Percentiles rank a stretch among this genome's conserved stretches.
phyloP scores from a whole-genome alignment of 2,888 invertebrate species.

The Drosophila flavopinicola region DNA sequence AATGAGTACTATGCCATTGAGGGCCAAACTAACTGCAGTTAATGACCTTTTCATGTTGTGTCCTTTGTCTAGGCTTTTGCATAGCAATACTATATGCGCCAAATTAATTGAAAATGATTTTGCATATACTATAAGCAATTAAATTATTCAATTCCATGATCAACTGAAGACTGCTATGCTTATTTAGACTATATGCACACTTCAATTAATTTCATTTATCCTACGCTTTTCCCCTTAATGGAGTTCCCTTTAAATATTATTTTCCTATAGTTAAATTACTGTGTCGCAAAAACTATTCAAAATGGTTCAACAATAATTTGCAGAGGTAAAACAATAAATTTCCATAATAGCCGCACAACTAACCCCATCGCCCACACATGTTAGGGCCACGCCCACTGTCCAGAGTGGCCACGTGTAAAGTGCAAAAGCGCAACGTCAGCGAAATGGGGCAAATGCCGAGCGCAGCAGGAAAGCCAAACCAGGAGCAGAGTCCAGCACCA shows the following conservation, averaged over 20 bases:
- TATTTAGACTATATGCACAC: too few species aligned
- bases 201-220: neutral
- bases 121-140: neutral
- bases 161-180: too few species aligned
- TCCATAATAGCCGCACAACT: slow-evolving; percentile 51
- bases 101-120: neutral
- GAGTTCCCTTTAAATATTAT: neutral
- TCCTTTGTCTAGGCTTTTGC: neutral
- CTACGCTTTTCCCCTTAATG: too few species aligned
- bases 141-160: too few species aligned
- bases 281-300: slow-evolving; percentile 17
- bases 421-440: slow-evolving; percentile 69
- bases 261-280: neutral
- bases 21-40: slow-evolving; percentile 36
- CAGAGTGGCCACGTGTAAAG: slow-evolving; percentile 58
- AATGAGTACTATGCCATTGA: slow-evolving; percentile 7
- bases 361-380: slow-evolving; percentile 35
- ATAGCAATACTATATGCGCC: neutral
- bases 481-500: slow-evolving; percentile 24
- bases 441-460: slow-evolving; percentile 45
- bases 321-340: slow-evolving; percentile 71
- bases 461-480: slow-evolving; percentile 15
- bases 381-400: slow-evolving; percentile 23
- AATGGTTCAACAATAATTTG: slow-evolving; percentile 48
- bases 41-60: slow-evolving; percentile 42